These are phyloP conservation scores for Crocuta crocuta DNA, from an alignment of 2,113 vertebrate species.

Conservation along the genomic window DNA sequence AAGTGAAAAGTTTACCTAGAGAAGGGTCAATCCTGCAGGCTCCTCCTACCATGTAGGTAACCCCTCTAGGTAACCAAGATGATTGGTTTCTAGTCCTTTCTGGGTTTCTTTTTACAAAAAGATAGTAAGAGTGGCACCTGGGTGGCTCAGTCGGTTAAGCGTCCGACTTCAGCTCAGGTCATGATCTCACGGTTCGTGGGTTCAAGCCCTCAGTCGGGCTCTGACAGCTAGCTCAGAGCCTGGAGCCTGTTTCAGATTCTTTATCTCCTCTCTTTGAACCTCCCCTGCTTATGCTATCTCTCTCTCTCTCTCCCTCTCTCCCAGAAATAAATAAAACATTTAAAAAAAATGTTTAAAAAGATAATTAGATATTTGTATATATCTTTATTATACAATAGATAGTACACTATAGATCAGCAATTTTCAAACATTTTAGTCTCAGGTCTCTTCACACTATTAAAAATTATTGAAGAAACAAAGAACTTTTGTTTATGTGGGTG, in stretches of 20 bases:
- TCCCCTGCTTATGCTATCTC: too few relatives aligned
- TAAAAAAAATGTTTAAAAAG: too few relatives aligned
- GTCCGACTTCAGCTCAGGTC: too few relatives aligned
- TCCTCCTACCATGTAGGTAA: not conserved
- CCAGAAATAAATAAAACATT: too few relatives aligned
- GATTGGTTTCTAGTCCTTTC: not conserved
- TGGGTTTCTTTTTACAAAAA: not conserved
- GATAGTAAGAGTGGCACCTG: too few relatives aligned
- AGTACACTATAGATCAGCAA: not conserved
- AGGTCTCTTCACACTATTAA: not conserved
- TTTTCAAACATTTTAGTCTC: not conserved
- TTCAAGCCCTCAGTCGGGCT: too few relatives aligned
- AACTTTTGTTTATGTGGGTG: not conserved
- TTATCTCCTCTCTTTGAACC: too few relatives aligned
- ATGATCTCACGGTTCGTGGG: too few relatives aligned
- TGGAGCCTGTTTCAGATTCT: too few relatives aligned
- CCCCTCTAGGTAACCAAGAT: not conserved
- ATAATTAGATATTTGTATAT: not conserved
- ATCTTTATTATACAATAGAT: not conserved
- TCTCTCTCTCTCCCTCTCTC: too few relatives aligned
- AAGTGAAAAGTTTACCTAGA: not conserved
- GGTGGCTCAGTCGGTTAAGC: too few relatives aligned
- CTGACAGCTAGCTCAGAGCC: too few relatives aligned
- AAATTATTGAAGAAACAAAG: not conserved
- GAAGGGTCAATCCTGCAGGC: not conserved